A percentile compares a stretch with the other conserved stretches of the same genome.
These are phyloP conservation scores for Hippocampus zosterae DNA, from an alignment of 2,113 vertebrate genomes.

Conservation along the genomic window DNA sequence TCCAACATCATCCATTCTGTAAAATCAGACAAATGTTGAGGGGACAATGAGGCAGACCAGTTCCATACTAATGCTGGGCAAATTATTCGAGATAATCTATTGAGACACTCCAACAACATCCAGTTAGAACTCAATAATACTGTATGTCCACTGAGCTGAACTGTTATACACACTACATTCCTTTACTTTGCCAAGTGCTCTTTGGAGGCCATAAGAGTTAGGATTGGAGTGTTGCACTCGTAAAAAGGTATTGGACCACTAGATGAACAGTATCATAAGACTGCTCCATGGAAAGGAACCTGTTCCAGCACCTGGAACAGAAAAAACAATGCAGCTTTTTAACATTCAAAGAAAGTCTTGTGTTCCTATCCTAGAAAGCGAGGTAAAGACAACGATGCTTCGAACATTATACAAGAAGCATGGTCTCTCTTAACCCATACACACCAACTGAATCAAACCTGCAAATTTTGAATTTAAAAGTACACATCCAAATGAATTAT, in stretches of 20 bases:
- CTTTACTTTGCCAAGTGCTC: too few species aligned
- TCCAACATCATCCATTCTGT: not conserved
- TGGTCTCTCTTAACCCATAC: too few species aligned
- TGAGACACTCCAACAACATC: too few species aligned
- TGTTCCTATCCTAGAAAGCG: not conserved
- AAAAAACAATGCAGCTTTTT: constrained; percentile 4
- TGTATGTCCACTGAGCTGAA: too few species aligned
- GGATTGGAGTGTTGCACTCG: too few species aligned
- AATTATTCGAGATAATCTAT: too few species aligned
- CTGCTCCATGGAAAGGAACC: constrained; percentile 27
- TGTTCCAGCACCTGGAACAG: constrained; percentile 45
- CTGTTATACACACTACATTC: too few species aligned
- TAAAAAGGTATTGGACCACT: constrained; percentile 8
- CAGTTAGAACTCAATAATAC: too few species aligned
- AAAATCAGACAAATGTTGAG: not conserved
- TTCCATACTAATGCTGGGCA: too few species aligned
- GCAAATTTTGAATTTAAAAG: not conserved
- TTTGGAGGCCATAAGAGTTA: too few species aligned
- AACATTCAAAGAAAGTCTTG: not conserved
- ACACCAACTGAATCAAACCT: not conserved
- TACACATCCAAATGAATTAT: not conserved
- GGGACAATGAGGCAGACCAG: too few species aligned
- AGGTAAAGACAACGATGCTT: not conserved
- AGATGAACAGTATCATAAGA: constrained; percentile 24
- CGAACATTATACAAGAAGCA: not conserved